These are phyloP conservation scores for Leguminivora glycinivorella DNA, from an alignment of 1,140 invertebrate species.

Conservation along the genomic window DNA sequence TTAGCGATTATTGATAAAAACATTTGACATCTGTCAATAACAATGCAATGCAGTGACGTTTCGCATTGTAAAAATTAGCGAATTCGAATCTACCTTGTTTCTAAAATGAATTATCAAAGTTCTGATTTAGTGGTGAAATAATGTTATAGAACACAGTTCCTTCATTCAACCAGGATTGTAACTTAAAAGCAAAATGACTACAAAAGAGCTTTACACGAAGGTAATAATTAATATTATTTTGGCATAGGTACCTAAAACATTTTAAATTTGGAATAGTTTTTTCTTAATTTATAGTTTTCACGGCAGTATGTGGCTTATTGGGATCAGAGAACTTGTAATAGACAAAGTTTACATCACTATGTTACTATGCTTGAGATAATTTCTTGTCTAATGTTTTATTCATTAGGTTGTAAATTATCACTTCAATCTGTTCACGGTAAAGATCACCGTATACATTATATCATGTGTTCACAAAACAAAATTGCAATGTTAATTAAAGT, in stretches of 20 bases:
- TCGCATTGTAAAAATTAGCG: conserved; percentile 59
- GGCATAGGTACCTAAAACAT: conserved; percentile 29
- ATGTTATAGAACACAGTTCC: conserved; percentile 47
- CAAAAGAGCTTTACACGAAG: conserved; percentile 78
- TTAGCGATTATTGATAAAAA: conserved; percentile 41
- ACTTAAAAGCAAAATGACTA: conserved; percentile 69
- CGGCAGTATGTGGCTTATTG: conserved; percentile 14
- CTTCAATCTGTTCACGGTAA: conserved; percentile 16
- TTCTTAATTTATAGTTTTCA: conserved; percentile 27
- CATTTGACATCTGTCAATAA: conserved; percentile 63
- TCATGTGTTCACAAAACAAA: not conserved
- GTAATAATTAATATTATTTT: conserved; percentile 55
- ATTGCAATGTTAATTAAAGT: conserved; percentile 10
- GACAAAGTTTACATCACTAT: conserved; percentile 35
- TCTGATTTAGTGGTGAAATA: conserved; percentile 65
- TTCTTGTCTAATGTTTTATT: conserved; percentile 49
- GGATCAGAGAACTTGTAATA: not conserved
- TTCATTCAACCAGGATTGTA: conserved; percentile 38
- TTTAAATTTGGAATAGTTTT: conserved; percentile 32
- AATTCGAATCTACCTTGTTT: conserved; percentile 68
- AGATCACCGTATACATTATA: conserved; percentile 12
- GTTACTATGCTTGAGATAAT: conserved; percentile 46
- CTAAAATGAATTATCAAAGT: conserved; percentile 68
- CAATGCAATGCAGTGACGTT: conserved; percentile 68
- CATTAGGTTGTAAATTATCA: conserved; percentile 20